phyloP scores from a whole-genome alignment of 2,888 invertebrate genomes.

The Thelaira solivaga region DNA sequence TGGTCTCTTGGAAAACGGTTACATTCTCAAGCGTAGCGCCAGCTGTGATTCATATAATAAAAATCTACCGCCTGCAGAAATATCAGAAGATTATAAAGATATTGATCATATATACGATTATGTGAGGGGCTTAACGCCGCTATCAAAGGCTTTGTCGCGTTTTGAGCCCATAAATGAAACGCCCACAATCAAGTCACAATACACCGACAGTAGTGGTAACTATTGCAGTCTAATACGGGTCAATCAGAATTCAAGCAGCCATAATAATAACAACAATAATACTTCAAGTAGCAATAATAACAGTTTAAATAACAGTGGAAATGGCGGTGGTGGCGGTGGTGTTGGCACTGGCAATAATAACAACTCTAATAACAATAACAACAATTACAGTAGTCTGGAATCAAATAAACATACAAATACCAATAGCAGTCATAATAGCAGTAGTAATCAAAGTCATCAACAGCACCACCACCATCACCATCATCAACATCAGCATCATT shows the following conservation, averaged over 20 bases:
- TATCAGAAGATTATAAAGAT: slow-evolving; percentile 93
- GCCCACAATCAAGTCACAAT: slow-evolving; percentile 76
- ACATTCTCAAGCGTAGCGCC: slow-evolving; percentile 85
- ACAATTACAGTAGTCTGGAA: slow-evolving; percentile 76
- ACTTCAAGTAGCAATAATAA: slow-evolving; percentile 67
- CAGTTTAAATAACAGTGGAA: slow-evolving; percentile 65
- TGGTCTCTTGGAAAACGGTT: slow-evolving; percentile 77
- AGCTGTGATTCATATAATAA: slow-evolving; percentile 83
- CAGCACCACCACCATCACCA: slow-evolving; percentile 74
- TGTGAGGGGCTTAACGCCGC: slow-evolving; percentile 93
- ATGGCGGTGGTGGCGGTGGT: slow-evolving; percentile 63
- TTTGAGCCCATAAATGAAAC: slow-evolving; percentile 78
- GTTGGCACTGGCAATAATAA: slow-evolving; percentile 43
- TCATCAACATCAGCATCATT: slow-evolving; percentile 64
- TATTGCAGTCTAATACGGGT: slow-evolving; percentile 77
- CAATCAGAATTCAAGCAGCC: slow-evolving; percentile 67
- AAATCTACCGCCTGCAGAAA: slow-evolving; percentile 78
- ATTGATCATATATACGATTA: slow-evolving; percentile 98
- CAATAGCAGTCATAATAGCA: slow-evolving; percentile 72
- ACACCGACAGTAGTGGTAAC: slow-evolving; percentile 76
- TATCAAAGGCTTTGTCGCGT: slow-evolving; percentile 84
- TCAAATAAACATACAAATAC: slow-evolving; percentile 74
- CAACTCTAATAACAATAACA: slow-evolving; percentile 69
- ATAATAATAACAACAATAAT: slow-evolving; percentile 66
- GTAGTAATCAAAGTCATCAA: slow-evolving; percentile 76